Evolutionary conservation across 2,888 invertebrate genomes (phyloP), one percentile per base, ranked within the genome.

Genomic region (Lochmaea capreae): DNA sequence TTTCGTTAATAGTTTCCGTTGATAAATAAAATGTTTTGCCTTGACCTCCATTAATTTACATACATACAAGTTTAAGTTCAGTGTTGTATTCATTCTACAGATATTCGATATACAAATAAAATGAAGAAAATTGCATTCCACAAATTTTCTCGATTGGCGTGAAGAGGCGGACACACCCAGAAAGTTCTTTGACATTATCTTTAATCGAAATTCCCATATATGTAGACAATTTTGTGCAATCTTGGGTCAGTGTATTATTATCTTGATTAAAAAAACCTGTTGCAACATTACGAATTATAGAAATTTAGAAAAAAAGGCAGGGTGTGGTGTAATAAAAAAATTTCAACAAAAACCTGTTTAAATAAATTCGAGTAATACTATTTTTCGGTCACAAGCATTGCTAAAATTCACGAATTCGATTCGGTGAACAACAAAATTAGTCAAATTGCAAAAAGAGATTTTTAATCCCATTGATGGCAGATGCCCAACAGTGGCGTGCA

Each of bases 211-310:
- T n/a, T n/a, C 2, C 8, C 8, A 49, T 49, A 49, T 8, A 5
- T 14, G 5, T 8, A 14, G n/a, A 14, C 12, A 49, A 14, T 49
- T 49, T n/a, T n/a, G n/a, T n/a, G n/a, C 49, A n/a, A 49, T n/a
- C 6, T n/a, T n/a, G 5, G 46, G 46, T 49, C 46, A 14, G 5
- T 49, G 49, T 49, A 49, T 49, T 49, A 49, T 49, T 49, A 49
- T 49, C 49, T 49, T 49, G 49, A 49, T 49, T 49, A 33, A n/a
- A n/a, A 49, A 49, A n/a, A n/a, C 49, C n/a, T n/a, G n/a, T 49
- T 49, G 46, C n/a, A 49, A 49, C 3, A 14, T 49, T 14, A 4
- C 3, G 46, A n/a, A 6, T n/a, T 4, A 12, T 12, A 5, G 46
- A 49, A 26, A 26, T 26, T 26, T 26, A 26, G 26, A 26, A 26